These are phyloP conservation scores for Drosophila helvetica DNA, from an alignment of 2,888 invertebrate species.

Conservation along the genomic window DNA sequence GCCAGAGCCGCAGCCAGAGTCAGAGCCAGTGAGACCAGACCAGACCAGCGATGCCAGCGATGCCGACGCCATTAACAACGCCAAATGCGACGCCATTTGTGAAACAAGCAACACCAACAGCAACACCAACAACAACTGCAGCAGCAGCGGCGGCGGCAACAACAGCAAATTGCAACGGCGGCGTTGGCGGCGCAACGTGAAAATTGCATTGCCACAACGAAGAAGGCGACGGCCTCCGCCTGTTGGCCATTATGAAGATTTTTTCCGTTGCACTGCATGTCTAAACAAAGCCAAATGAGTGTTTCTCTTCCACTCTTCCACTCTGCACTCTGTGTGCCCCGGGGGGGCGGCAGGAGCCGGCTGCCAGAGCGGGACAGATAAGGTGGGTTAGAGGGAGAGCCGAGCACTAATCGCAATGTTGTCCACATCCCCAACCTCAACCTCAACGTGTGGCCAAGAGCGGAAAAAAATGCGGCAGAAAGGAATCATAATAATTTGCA, in stretches of 20 bases:
- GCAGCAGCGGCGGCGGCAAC: conserved; percentile 34
- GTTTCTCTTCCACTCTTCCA: conserved; percentile 52
- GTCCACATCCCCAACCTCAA: conserved; percentile 49
- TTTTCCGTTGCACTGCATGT: conserved; percentile 75
- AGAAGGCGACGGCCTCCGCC: conserved; percentile 54
- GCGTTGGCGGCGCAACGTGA: conserved; percentile 50
- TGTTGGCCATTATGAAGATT: conserved; percentile 78
- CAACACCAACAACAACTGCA: conserved; percentile 40
- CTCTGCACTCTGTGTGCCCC: not conserved
- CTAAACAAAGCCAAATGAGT: conserved; percentile 78
- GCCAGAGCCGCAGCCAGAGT: conserved; percentile 10
- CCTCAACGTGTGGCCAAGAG: conserved; percentile 36
- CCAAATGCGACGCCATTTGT: conserved; percentile 79
- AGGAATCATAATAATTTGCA: conserved; percentile 65
- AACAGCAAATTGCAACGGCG: conserved; percentile 66
- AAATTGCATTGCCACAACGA: conserved; percentile 67
- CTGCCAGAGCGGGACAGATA: conserved; percentile 8
- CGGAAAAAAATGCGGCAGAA: conserved; percentile 3
- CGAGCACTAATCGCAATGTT: conserved; percentile 65
- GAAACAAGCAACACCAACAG: conserved; percentile 68
- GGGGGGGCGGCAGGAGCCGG: not conserved
- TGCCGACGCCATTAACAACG: conserved; percentile 76
- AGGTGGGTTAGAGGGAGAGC: conserved; percentile 23
- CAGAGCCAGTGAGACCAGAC: conserved; percentile 2
- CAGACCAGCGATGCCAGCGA: conserved; percentile 47